Conservation (phyloP, 2,888 invertebrate species). For the Cloeon dipterum region DNA sequence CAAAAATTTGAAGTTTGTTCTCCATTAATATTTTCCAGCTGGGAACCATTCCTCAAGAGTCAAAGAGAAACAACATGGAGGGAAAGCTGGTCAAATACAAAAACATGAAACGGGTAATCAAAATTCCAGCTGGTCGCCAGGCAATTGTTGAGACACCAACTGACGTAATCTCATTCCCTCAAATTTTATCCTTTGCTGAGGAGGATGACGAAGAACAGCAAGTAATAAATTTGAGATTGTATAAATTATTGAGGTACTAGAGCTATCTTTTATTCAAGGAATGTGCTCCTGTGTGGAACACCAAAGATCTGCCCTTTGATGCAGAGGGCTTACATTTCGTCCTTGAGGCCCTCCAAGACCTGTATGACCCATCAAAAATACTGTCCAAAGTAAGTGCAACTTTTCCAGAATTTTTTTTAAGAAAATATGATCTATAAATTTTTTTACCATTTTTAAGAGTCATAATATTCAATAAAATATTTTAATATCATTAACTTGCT, state of each 20-base stretch:
- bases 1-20: too few relatives aligned
- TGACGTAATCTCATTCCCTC: conserved; percentile 19
- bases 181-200: background rate
- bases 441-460: too few relatives aligned
- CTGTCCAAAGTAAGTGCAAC: conserved; percentile 15
- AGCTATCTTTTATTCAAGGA: background rate
- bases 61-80: conserved; percentile 28
- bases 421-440: too few relatives aligned
- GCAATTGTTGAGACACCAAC: too few relatives aligned
- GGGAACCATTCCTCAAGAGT: conserved; percentile 28
- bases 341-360: conserved; percentile 19
- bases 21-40: conserved; percentile 15
- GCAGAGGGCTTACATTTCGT: conserved; percentile 19
- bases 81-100: conserved; percentile 39
- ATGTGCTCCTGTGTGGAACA: conserved; percentile 13
- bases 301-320: conserved; percentile 16
- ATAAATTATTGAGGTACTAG: too few relatives aligned
- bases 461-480: too few relatives aligned
- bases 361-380: conserved; percentile 17
- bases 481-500: too few relatives aligned
- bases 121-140: conserved; percentile 28
- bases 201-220: background rate
- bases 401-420: too few relatives aligned
- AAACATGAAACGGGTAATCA: conserved; percentile 46
- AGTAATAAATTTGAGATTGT: too few relatives aligned